Evolutionary conservation across 2,888 invertebrate species (phyloP), one percentile per base, ranked within the genome.

Genomic region (Mylabris sibirica): DNA sequence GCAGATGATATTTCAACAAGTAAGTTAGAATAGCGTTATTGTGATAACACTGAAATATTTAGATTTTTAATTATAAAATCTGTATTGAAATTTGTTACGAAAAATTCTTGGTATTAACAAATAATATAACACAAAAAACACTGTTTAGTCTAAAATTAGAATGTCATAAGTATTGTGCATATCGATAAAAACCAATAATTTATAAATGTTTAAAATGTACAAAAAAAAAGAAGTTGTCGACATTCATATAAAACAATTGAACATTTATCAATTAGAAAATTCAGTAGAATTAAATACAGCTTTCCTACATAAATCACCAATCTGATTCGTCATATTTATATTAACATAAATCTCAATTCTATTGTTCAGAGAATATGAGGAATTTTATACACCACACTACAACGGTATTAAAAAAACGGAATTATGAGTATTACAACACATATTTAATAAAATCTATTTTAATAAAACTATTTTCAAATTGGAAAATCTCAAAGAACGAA

Each of bases 181-280:
- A 12, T 30, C 6, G 12, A 38, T 12, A 14, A 38, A 14, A 38
- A 38, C 12, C 11, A 12, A 38, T 38, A 3, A 34, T 34, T 34
- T 34, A 34, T 34, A 14, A 35, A 11, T 11, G 12, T 38, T 38
- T 38, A 38, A 12, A 30, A 30, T 30, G 26, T 30, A 30, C 26
- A 2, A 30, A 30, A 30, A 30, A 30, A 30, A 30, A 38, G 38
- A 38, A 38, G 12, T 38, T 53, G 53, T 12, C 11, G 22, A 53
- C 53, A 24, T 22, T 20, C n/a, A 49, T 49, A 20, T 53, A 3
- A 53, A 53, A 53, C 53, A 53, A 53, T 53, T 11, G 22, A 53
- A 9, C 53, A 53, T 22, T 53, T 53, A 53, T 53, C 53, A 53
- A 53, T 53, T 53, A 3, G 11, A 9, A 53, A 53, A 53, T 53